These are phyloP conservation scores for Ctena decussata DNA, from an alignment of 2,888 invertebrate genomes.

Conservation along the genomic window DNA sequence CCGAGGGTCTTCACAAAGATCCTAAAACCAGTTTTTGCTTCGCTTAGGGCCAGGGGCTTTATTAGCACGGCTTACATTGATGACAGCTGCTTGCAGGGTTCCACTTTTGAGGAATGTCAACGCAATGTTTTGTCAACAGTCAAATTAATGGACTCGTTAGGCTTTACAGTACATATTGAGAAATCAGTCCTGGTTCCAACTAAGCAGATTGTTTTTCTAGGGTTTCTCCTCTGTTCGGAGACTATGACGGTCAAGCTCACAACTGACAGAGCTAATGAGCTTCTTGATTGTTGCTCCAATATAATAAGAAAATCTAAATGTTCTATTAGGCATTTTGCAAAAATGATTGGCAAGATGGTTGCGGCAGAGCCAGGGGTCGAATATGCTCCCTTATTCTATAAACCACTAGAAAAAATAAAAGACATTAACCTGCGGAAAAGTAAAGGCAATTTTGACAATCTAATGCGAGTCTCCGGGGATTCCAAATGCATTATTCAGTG, in stretches of 20 bases:
- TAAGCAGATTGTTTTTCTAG: slow-evolving; percentile 41
- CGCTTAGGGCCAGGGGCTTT: slow-evolving; percentile 15
- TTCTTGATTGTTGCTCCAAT: background rate
- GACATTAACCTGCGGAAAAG: slow-evolving; percentile 9
- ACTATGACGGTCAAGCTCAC: slow-evolving; percentile 14
- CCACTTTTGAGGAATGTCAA: slow-evolving; percentile 18
- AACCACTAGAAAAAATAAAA: slow-evolving; percentile 35
- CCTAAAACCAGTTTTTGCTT: slow-evolving; percentile 23
- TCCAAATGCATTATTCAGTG: background rate
- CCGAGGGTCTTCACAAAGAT: slow-evolving; percentile 26
- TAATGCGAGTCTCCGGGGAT: background rate
- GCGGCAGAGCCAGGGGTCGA: slow-evolving; percentile 31
- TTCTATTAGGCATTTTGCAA: slow-evolving; percentile 25
- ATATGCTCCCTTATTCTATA: slow-evolving; percentile 39
- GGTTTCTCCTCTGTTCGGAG: slow-evolving; percentile 43
- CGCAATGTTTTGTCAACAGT: slow-evolving; percentile 26
- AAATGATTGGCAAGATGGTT: slow-evolving; percentile 32
- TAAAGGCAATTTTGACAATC: background rate
- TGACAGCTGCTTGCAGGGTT: slow-evolving; percentile 40
- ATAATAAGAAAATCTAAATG: background rate
- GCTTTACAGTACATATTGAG: slow-evolving; percentile 42
- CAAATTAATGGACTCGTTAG: slow-evolving; percentile 35
- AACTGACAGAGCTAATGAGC: background rate
- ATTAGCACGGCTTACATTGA: slow-evolving; percentile 49
- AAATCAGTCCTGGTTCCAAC: slow-evolving; percentile 49